Percentiles rank a stretch among this genome's conserved stretches.
Evolutionary conservation across 2,888 invertebrate species (phyloP).

Genomic region (Nemurella pictetii): DNA sequence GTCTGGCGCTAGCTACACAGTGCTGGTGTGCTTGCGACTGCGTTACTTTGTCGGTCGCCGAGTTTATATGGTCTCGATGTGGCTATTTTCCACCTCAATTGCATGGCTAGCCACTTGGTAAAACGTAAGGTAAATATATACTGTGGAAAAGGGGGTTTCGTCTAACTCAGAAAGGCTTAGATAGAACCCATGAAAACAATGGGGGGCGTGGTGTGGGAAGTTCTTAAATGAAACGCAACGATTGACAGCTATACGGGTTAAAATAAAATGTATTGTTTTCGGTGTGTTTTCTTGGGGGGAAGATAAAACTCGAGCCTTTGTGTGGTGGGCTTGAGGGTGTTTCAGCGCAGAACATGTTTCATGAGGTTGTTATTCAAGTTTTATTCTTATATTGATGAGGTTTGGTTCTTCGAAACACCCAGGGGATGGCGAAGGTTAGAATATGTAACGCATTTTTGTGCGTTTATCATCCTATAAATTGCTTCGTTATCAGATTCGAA

Average conservation of each 20-base stretch:
- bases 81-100: slow-evolving; percentile 19
- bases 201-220: not conserved
- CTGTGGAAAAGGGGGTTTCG: not conserved
- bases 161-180: not conserved
- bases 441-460: too few relatives aligned
- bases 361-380: not conserved
- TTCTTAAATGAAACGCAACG: not conserved
- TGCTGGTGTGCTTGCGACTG: not conserved
- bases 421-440: not conserved
- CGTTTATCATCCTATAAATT: not conserved
- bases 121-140: not conserved
- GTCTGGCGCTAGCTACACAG: not conserved
- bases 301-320: not conserved
- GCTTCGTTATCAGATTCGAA: not conserved
- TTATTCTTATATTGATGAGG: not conserved
- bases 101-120: not conserved
- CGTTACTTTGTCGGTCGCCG: not conserved
- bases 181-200: not conserved
- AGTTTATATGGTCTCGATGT: slow-evolving; percentile 20
- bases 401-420: not conserved
- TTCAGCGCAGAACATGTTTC: not conserved
- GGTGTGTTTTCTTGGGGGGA: not conserved
- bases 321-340: too few relatives aligned
- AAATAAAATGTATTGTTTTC: not conserved
- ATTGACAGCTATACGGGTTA: not conserved